Conservation (phyloP, 2,888 invertebrate species). For the Watsonalla binaria region DNA sequence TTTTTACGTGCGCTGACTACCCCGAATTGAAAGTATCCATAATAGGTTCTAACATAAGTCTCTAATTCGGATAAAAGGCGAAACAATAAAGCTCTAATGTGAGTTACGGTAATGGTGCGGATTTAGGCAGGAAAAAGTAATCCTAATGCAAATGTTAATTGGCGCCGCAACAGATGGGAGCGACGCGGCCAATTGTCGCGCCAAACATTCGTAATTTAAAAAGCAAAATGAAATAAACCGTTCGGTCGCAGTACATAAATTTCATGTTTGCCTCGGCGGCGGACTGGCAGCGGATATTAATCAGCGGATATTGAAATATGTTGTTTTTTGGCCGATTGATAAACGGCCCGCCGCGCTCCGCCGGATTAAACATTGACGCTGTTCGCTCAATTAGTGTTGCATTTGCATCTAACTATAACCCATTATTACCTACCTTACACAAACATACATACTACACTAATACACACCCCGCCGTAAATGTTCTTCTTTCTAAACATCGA, state of each 20-base stretch:
- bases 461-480: too few species aligned
- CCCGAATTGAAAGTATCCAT: not conserved
- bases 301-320: slow-evolving; percentile 79
- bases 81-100: not conserved
- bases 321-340: slow-evolving; percentile 77
- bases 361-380: slow-evolving; percentile 72
- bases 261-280: slow-evolving; percentile 74
- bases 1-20: too few species aligned
- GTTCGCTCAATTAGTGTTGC: slow-evolving; percentile 63
- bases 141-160: slow-evolving; percentile 70
- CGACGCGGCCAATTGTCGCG: slow-evolving; percentile 69
- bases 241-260: slow-evolving; percentile 77
- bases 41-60: not conserved
- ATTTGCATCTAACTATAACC: slow-evolving; percentile 22
- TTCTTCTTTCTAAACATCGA: too few species aligned
- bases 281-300: slow-evolving; percentile 77
- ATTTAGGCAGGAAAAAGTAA: slow-evolving; percentile 29
- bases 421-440: slow-evolving; percentile 2
- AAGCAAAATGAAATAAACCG: slow-evolving; percentile 76
- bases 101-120: slow-evolving; percentile 4
- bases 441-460: not conserved
- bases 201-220: slow-evolving; percentile 76
- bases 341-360: slow-evolving; percentile 63
- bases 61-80: not conserved
- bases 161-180: slow-evolving; percentile 69